These are phyloP conservation scores for Thomomys bottae DNA, from an alignment of 2,113 vertebrate genomes.

Conservation along the genomic window DNA sequence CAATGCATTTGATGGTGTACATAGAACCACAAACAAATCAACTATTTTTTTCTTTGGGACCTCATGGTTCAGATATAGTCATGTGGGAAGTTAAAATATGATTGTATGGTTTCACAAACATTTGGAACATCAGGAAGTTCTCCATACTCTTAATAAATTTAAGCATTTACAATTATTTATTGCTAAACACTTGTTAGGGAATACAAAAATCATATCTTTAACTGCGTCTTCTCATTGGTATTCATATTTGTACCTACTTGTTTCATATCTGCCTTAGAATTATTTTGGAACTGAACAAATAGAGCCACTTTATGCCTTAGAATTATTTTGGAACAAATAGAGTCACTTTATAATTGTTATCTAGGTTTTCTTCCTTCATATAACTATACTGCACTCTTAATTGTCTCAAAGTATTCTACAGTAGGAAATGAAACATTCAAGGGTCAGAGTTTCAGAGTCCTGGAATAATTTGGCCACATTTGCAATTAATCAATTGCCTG, in stretches of 20 bases:
- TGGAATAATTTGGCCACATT: not conserved
- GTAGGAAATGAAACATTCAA: not conserved
- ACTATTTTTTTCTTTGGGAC: not conserved
- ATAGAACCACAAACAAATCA: not conserved
- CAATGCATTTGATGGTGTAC: not conserved
- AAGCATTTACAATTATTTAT: not conserved
- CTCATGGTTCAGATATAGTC: not conserved
- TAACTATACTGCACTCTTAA: not conserved
- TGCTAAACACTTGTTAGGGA: not conserved
- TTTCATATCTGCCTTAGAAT: not conserved
- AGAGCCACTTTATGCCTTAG: not conserved
- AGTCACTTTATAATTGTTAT: not conserved
- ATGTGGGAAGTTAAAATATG: not conserved
- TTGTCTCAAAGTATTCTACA: not conserved
- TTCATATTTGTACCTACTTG: not conserved
- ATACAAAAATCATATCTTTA: not conserved
- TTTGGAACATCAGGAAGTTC: not conserved
- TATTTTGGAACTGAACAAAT: not conserved
- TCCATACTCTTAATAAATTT: constrained; percentile 13
- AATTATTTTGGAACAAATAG: not conserved
- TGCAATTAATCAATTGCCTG: not conserved
- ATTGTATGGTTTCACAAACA: not conserved
- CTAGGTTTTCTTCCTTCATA: not conserved
- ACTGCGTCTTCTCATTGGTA: not conserved
- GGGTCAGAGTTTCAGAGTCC: not conserved